Evolutionary conservation across 2,888 invertebrate genomes (phyloP), one percentile per base, ranked within the genome.

Genomic region (Cataglyphis livida): DNA sequence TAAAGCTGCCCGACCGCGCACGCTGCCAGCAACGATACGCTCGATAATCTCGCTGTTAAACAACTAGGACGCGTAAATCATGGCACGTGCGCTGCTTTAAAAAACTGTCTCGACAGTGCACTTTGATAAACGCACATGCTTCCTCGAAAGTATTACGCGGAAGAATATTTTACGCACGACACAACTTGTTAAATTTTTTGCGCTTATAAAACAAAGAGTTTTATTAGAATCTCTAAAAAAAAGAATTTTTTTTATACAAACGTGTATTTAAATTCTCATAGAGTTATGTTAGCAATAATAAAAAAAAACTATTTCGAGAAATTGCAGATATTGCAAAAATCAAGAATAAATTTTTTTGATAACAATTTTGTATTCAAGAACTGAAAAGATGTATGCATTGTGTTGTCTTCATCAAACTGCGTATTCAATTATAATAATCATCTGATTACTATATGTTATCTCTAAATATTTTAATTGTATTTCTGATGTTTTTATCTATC

Each of bases 1-100:
- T 57, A 83, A 76, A 79, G 62, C 87, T 87, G 87, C 83, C 83
- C 82, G 87, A 73, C 74, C 71, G 66, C 81, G 59, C 57, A 61
- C 71, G 71, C 57, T 57, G 74, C 38, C 54, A 68, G 75, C 54
- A 10, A 38, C 32, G 57, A 65, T 66, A 44, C 68, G 54, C 54
- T 68, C 82, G 86, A 85, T 84, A 83, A 88, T 88, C 84, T 78
- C 64, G 78, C 70, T 84, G 86, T 88, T 88, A 86, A 88, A 88
- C 84, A 88, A 86, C 86, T 85, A 71, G 84, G 86, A 86, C 88
- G 71, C 78, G 81, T 64, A 88, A 88, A 88, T 88, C 88, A 88
- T 86, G 12, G 35, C 78, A 61, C 70, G 70, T 79, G 70, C 78
- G 66, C 57, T 75, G 54, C 41, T 65, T 44, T 65, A 48, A 84